Conservation (phyloP, 2,113 vertebrate genomes). For the Philantomba maxwellii region DNA sequence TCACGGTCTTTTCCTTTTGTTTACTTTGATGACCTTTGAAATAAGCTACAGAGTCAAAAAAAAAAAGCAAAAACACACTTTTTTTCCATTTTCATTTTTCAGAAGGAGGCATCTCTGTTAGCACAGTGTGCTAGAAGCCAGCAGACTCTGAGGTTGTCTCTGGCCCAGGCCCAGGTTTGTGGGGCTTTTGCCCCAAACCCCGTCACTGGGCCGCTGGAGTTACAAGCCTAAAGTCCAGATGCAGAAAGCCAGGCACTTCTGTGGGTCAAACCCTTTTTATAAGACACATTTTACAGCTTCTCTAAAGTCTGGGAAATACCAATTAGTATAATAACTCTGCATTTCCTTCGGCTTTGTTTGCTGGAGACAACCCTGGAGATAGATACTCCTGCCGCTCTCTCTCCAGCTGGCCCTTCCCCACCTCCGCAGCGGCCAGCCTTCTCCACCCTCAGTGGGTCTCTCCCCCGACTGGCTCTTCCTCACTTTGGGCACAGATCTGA, state of each 20-base stretch:
- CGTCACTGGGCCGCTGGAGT: background rate
- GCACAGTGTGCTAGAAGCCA: background rate
- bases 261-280: background rate
- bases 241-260: background rate
- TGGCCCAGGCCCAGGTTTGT: background rate
- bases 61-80: background rate
- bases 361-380: background rate
- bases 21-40: conserved; percentile 66
- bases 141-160: background rate
- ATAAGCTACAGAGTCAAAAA: conserved; percentile 44
- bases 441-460: background rate
- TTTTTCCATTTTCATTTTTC: conserved; percentile 49
- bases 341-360: conserved; percentile 3
- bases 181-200: background rate
- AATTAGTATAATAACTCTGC: background rate
- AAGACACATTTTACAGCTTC: conserved; percentile 10
- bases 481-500: background rate
- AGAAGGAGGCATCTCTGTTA: conserved; percentile 32
- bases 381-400: background rate
- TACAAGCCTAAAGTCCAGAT: background rate
- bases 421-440: background rate
- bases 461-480: background rate
- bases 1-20: conserved; percentile 57
- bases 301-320: conserved; percentile 34
- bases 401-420: background rate